These are phyloP conservation scores for Python bivittatus DNA, from an alignment of 2,113 vertebrate genomes.

Conservation along the genomic window DNA sequence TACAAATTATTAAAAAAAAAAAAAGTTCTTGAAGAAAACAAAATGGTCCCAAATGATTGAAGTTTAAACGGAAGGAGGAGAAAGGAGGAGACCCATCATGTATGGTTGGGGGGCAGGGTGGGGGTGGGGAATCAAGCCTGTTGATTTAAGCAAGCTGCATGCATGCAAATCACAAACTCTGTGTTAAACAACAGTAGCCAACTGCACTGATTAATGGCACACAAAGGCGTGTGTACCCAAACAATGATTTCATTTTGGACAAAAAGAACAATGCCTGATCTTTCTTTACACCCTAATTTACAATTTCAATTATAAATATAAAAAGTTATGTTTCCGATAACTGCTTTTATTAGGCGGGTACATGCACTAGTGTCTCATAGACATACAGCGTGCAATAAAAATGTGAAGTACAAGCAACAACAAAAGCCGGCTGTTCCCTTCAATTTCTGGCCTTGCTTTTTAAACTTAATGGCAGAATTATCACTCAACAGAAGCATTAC, in stretches of 20 bases:
- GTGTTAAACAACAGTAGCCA: constrained; percentile 67
- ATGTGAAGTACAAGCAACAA: constrained; percentile 28
- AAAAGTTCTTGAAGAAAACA: constrained; percentile 25
- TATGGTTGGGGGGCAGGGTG: not conserved
- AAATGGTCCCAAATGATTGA: not conserved
- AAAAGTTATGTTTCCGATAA: constrained; percentile 54
- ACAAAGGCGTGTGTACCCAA: constrained; percentile 58
- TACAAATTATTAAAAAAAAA: not conserved
- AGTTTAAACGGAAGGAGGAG: not conserved
- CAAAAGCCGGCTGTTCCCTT: constrained; percentile 21
- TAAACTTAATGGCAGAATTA: constrained; percentile 7
- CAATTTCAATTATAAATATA: constrained; percentile 65
- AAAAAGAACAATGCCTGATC: constrained; percentile 59
- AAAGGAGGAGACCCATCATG: constrained; percentile 20
- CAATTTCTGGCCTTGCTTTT: constrained; percentile 29
- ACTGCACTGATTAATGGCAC: constrained; percentile 59
- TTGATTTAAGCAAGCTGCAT: constrained; percentile 50
- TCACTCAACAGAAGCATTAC: constrained; percentile 8
- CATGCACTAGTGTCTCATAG: constrained; percentile 31
- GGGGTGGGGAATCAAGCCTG: constrained; percentile 28
- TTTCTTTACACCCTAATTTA: constrained; percentile 62
- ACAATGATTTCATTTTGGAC: constrained; percentile 68
- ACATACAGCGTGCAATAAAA: constrained; percentile 37
- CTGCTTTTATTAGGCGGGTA: constrained; percentile 46
- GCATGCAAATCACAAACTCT: constrained; percentile 56